Evolutionary conservation across 2,113 vertebrate species (phyloP).

Genomic region (Halcyon senegalensis): DNA sequence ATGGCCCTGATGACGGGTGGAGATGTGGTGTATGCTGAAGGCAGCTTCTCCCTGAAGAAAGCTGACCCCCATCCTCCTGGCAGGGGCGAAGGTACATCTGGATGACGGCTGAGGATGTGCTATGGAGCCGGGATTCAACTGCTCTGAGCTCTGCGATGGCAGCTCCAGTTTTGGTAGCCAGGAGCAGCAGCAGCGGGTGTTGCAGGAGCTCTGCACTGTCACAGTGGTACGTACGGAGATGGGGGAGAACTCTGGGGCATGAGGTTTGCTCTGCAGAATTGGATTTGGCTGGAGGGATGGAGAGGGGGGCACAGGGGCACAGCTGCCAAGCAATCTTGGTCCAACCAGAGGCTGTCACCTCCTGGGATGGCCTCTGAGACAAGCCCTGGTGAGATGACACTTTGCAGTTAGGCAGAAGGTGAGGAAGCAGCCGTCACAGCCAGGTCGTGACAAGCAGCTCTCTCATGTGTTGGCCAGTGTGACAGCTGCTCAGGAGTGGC

Average conservation of each 20-base stretch:
- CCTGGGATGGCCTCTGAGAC: not conserved
- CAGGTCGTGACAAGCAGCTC: not conserved
- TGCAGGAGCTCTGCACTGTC: conserved; percentile 86
- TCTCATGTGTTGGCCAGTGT: accelerated
- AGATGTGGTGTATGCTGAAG: accelerated
- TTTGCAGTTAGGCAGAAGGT: not conserved
- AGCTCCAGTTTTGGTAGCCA: conserved; percentile 70
- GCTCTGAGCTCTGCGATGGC: conserved; percentile 85
- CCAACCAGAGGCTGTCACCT: not conserved
- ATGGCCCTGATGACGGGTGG: accelerated
- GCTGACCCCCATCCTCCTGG: accelerated
- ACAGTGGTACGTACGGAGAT: conserved; percentile 74
- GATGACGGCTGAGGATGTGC: conserved; percentile 59
- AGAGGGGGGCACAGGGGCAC: accelerated
- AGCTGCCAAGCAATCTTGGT: not conserved
- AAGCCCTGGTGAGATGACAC: not conserved
- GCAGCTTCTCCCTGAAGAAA: not conserved
- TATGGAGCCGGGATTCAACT: conserved; percentile 91
- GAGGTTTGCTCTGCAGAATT: not conserved
- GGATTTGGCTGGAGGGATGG: not conserved
- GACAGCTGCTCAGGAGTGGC: not conserved
- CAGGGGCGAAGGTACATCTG: not conserved
- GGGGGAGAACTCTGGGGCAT: accelerated
- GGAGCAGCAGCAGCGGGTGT: conserved; percentile 72
- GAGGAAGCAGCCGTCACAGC: not conserved